phyloP scores from a whole-genome alignment of 2,888 invertebrate species.

The Morinoia aosen region DNA sequence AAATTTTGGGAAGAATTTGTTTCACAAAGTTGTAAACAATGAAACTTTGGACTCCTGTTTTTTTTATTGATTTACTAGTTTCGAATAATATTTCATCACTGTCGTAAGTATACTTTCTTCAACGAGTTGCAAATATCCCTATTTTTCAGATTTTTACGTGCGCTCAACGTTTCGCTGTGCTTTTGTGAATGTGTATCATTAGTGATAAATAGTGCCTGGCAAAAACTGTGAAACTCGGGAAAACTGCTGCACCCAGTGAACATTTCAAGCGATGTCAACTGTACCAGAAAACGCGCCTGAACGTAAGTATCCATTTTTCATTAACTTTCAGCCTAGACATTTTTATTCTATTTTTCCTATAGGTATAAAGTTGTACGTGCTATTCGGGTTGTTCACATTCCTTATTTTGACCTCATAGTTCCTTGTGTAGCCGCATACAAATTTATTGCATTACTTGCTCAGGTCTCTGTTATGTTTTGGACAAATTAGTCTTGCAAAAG shows the following conservation, averaged over 20 bases:
- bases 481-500: too few relatives aligned
- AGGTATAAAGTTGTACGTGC: too few relatives aligned
- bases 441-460: neutral
- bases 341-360: too few relatives aligned
- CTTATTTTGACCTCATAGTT: too few relatives aligned
- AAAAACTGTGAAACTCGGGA: neutral
- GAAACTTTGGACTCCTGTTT: neutral
- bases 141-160: neutral
- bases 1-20: too few relatives aligned
- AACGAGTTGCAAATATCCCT: neutral
- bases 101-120: neutral
- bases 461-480: too few relatives aligned
- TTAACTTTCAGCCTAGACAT: neutral
- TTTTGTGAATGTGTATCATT: neutral
- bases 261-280: constrained; percentile 53
- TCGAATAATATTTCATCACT: neutral
- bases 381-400: too few relatives aligned
- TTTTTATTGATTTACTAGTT: neutral
- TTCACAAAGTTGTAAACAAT: neutral
- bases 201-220: neutral
- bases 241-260: neutral
- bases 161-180: neutral
- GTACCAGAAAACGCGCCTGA: constrained; percentile 61
- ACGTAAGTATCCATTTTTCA: constrained; percentile 53
- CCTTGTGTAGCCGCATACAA: neutral